Base-by-base conservation (phyloP, 2,888 invertebrate species). In the Thera obeliscata region DNA sequence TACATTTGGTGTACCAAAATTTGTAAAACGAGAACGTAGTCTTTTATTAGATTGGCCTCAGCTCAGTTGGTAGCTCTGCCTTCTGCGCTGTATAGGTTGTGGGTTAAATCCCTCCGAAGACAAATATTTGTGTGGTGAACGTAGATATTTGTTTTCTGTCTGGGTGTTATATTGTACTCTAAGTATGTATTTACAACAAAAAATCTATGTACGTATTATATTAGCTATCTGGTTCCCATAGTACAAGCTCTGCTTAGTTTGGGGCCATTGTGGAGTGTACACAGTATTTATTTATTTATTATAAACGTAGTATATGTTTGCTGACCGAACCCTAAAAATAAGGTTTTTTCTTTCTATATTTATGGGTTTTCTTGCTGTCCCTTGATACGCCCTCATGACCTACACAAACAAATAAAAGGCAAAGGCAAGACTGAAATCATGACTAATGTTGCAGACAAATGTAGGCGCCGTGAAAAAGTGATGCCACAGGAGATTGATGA, bases 401-500 rank as follows among this genome's bases (percentile, higher is more conserved):
- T 72, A 74, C 76, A 80, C 74, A 77, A 77, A 75, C 74, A 77
- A 79, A 76, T 71, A 74, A 55, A 61, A 79, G 81, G 77, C 80
- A 55, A 61, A 79, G 81, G 77, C 80, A 81, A 80, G 77, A 75
- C 76, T 78, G 78, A 83, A 85, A 86, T 84, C 86, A 83, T 87
- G 86, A 87, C 82, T 85, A 86, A 87, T 88, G 82, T 64, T 78
- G 72, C 78, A 82, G 85, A 87, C 87, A 87, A 87, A 86, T 86
- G 85, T 83, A 66, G 76, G 81, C 82, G 82, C 85, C 83, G 79
- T 83, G 87, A 88, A 89, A 87, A 89, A 89, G 87, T 82, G 85
- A 85, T 86, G 82, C 85, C 80, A 79, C 82, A 78, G 79, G 85
- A 89, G 89, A 90, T 87, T 87, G 89, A 90, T 88, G 88, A 82